Evolutionary conservation across 2,797 vertebrate species (phyloP).

Genomic region (Thripadectes ignobilis): DNA sequence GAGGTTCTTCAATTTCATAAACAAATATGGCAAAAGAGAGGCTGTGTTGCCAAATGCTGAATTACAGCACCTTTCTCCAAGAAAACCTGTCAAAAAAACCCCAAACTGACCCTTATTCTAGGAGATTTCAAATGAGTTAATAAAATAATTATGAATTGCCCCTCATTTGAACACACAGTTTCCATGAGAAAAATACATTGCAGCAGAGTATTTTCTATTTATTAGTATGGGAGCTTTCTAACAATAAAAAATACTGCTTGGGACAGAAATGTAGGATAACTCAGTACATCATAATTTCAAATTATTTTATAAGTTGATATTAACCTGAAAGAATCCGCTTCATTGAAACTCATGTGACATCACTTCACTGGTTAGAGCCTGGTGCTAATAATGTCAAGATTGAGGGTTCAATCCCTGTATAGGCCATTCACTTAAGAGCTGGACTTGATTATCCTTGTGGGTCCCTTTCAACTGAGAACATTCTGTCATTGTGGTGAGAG

Average conservation of each 20-base stretch:
- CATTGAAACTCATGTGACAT: not conserved
- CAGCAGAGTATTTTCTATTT: not conserved
- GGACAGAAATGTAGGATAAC: not conserved
- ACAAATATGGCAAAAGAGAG: not conserved
- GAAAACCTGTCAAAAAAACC: not conserved
- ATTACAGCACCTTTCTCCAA: not conserved
- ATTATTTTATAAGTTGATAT: constrained; percentile 3
- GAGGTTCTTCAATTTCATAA: not conserved
- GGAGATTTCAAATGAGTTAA: not conserved
- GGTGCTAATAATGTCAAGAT: too few relatives aligned
- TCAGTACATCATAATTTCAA: not conserved
- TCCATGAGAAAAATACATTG: not conserved
- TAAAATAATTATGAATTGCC: not conserved
- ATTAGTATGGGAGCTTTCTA: not conserved
- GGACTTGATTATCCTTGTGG: not conserved
- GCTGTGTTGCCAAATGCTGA: not conserved
- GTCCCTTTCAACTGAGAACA: not conserved
- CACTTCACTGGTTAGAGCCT: not conserved
- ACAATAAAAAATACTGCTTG: not conserved
- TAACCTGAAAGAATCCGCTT: not conserved
- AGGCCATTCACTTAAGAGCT: not conserved
- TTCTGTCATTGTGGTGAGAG: not conserved
- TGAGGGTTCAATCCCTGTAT: not conserved
- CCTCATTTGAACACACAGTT: not conserved
- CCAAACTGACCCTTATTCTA: not conserved